Conservation (phyloP, 1,140 invertebrate species). For the Bombus vancouverensis region DNA sequence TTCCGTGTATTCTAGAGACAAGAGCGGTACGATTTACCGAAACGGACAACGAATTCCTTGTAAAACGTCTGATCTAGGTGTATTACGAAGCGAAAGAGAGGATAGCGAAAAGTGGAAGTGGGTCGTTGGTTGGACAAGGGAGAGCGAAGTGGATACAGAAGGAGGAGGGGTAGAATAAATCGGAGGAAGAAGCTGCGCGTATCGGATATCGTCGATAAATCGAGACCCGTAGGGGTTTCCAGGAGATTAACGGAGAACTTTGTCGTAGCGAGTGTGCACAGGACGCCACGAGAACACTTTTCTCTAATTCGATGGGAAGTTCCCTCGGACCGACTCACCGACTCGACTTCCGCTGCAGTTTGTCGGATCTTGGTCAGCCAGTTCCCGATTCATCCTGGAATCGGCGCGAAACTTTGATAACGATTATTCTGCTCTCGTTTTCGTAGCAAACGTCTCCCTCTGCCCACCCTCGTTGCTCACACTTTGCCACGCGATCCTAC, state of each 20-base stretch:
- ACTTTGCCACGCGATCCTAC: background rate
- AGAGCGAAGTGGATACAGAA: background rate
- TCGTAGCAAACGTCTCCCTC: background rate
- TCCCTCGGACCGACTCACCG: conserved; percentile 61
- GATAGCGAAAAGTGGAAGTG: background rate
- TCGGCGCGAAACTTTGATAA: conserved; percentile 50
- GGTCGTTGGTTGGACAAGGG: background rate
- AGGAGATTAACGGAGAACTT: conserved; percentile 75
- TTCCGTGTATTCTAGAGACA: too few relatives aligned
- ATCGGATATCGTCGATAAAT: conserved; percentile 69
- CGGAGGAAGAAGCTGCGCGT: conserved; percentile 62
- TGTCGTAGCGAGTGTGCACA: conserved; percentile 55
- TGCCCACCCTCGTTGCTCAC: too few relatives aligned
- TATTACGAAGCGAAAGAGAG: conserved; percentile 39
- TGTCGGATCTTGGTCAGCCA: conserved; percentile 67
- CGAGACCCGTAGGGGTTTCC: conserved; percentile 67
- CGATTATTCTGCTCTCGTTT: conserved; percentile 56
- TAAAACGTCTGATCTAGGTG: conserved; percentile 50
- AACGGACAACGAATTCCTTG: conserved; percentile 46
- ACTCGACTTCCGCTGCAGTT: conserved; percentile 57
- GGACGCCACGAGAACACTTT: conserved; percentile 72
- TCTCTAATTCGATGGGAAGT: conserved; percentile 77
- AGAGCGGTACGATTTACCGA: background rate
- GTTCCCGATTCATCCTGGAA: conserved; percentile 53
- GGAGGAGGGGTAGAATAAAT: conserved; percentile 51